Conservation (phyloP, 2,113 vertebrate genomes). For the Myodes glareolus region DNA sequence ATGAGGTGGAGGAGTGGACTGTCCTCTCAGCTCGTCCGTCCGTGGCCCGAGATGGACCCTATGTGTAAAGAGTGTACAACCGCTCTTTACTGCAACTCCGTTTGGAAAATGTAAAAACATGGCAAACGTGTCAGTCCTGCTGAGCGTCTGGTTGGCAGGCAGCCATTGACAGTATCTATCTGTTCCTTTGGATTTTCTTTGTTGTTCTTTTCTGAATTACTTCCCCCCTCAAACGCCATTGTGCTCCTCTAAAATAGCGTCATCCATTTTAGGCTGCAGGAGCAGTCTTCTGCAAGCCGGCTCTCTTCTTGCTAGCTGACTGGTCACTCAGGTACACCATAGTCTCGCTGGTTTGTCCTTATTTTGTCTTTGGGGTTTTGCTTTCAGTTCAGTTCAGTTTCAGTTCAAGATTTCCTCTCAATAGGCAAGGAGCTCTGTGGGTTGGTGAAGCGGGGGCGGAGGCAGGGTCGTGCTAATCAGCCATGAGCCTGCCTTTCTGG, state of each 20-base stretch:
- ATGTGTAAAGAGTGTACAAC: background rate
- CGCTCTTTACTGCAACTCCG: background rate
- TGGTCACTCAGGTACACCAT: background rate
- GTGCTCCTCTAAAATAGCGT: background rate
- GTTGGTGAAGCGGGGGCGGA: background rate
- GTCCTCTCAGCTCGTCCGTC: background rate
- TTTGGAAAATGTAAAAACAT: background rate
- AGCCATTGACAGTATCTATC: background rate
- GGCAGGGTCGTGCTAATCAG: background rate
- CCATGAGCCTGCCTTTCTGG: background rate
- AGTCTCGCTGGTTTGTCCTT: background rate
- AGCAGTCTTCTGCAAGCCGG: background rate
- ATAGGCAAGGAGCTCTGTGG: background rate
- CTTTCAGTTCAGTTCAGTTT: constrained; percentile 44
- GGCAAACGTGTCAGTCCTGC: background rate
- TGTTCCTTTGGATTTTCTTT: constrained; percentile 22
- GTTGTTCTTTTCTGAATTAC: background rate
- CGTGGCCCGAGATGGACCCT: background rate
- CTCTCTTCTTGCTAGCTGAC: background rate
- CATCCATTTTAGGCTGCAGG: background rate
- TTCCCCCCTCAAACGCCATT: background rate
- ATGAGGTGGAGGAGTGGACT: background rate
- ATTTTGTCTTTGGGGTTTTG: constrained; percentile 1
- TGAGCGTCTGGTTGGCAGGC: background rate
- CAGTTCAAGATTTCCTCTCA: background rate